phyloP scores from a whole-genome alignment of 2,888 invertebrate genomes.

The Sycophila texana region DNA sequence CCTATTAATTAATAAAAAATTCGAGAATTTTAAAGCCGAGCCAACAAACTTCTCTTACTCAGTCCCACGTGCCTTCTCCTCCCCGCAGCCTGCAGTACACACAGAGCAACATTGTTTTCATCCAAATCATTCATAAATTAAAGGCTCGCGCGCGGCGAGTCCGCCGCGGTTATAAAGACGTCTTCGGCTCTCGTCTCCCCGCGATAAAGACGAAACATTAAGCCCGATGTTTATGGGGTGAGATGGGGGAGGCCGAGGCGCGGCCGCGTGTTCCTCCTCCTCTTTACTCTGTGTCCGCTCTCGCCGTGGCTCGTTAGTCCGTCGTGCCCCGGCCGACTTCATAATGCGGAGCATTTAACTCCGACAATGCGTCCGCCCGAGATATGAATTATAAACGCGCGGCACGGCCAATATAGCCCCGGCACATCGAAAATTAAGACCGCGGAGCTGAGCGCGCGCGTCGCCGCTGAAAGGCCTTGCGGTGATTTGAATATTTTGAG shows the following conservation, averaged over 20 bases:
- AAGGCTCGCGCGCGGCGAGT: constrained; percentile 2
- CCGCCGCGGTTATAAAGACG: constrained; percentile 43
- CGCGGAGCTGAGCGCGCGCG: not conserved
- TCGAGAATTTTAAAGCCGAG: no score
- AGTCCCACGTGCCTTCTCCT: not conserved
- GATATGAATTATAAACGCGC: constrained; percentile 44
- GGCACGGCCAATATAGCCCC: not conserved
- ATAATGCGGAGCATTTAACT: constrained; percentile 37
- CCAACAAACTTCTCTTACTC: no score
- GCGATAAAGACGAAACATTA: constrained; percentile 49
- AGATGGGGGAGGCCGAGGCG: not conserved
- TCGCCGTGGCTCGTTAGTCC: constrained; percentile 38
- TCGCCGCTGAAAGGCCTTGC: constrained; percentile 30
- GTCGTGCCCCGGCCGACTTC: constrained; percentile 20
- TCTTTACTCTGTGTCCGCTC: no score
- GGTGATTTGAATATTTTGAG: not conserved
- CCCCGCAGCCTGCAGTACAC: not conserved
- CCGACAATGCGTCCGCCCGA: not conserved
- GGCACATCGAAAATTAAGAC: constrained; percentile 39
- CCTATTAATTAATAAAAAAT: no score
- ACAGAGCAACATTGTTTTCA: constrained; percentile 42
- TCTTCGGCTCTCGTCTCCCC: constrained; percentile 25
- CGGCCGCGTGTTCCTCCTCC: no score
- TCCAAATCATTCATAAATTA: constrained; percentile 51
- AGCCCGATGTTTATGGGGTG: constrained; percentile 48